These are phyloP conservation scores for Drosophila mercatorum DNA, from an alignment of 2,888 invertebrate species.

Conservation along the genomic window DNA sequence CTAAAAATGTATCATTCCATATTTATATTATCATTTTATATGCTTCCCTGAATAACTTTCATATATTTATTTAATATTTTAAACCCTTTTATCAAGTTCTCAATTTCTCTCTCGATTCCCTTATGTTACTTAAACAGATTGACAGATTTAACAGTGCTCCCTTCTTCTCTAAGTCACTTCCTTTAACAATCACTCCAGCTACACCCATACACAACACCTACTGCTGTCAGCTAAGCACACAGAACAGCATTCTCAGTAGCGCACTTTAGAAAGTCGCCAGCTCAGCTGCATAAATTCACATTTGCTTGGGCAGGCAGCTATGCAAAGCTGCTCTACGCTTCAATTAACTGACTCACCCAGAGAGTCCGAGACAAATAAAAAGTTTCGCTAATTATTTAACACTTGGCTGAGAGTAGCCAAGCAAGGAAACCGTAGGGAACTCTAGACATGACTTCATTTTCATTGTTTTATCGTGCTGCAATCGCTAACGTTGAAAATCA, in stretches of 20 bases:
- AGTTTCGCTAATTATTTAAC: conserved; percentile 48
- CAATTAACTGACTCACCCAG: conserved; percentile 15
- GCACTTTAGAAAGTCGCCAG: background rate
- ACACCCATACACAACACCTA: too few relatives aligned
- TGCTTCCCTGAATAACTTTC: too few relatives aligned
- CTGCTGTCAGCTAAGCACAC: background rate
- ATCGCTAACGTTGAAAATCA: conserved; percentile 67
- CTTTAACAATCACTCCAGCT: background rate
- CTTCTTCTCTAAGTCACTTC: background rate
- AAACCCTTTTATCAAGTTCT: too few relatives aligned
- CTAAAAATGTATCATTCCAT: too few relatives aligned
- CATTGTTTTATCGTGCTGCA: conserved; percentile 66
- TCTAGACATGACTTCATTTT: conserved; percentile 63
- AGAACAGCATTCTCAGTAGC: background rate
- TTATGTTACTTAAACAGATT: too few relatives aligned
- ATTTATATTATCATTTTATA: too few relatives aligned
- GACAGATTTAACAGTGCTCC: background rate
- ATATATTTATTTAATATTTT: too few relatives aligned
- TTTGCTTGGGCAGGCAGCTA: conserved; percentile 5
- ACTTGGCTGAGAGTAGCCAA: conserved; percentile 39
- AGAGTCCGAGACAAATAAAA: conserved; percentile 16
- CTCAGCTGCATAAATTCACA: background rate
- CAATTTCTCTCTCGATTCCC: too few relatives aligned
- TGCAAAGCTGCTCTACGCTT: conserved; percentile 8
- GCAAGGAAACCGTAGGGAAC: conserved; percentile 30